Evolutionary conservation across 1,140 invertebrate species (phyloP).

Genomic region (Watersipora subatra): DNA sequence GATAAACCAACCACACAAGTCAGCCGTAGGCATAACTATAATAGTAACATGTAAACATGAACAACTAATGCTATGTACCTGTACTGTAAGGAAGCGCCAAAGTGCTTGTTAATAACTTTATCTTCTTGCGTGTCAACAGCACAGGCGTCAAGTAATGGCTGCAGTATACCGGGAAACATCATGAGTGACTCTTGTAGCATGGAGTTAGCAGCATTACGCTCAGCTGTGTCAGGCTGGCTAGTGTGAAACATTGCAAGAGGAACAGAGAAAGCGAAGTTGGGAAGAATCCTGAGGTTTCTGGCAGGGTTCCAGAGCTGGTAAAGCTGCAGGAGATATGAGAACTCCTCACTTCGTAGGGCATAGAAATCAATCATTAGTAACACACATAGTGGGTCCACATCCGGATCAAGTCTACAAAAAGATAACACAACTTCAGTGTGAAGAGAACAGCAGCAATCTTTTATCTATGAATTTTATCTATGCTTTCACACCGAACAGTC

Average conservation of each 20-base stretch:
- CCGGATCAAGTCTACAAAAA: conserved; percentile 63
- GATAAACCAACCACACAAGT: no score
- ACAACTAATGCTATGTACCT: no score
- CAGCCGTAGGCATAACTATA: no score
- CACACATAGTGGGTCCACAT: conserved; percentile 66
- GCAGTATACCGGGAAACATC: conserved; percentile 66
- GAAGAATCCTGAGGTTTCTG: conserved; percentile 62
- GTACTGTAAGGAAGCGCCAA: not conserved
- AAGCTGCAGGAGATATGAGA: conserved; percentile 60
- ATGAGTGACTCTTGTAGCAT: conserved; percentile 60
- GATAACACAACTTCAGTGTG: no score
- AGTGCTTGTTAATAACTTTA: conserved; percentile 36
- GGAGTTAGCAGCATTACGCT: not conserved
- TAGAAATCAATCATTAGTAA: conserved; percentile 73
- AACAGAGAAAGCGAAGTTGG: conserved; percentile 73
- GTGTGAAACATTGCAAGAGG: conserved; percentile 61
- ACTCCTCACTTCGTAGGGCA: conserved; percentile 64
- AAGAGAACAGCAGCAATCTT: no score
- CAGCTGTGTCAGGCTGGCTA: not conserved
- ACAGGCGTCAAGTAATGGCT: conserved; percentile 62
- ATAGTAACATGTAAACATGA: no score
- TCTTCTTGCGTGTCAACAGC: conserved; percentile 54
- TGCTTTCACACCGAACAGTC: not conserved
- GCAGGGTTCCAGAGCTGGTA: conserved; percentile 43
- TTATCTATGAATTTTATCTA: not conserved